These are phyloP conservation scores for Pecten maximus DNA, from an alignment of 2,888 invertebrate genomes.

Conservation along the genomic window DNA sequence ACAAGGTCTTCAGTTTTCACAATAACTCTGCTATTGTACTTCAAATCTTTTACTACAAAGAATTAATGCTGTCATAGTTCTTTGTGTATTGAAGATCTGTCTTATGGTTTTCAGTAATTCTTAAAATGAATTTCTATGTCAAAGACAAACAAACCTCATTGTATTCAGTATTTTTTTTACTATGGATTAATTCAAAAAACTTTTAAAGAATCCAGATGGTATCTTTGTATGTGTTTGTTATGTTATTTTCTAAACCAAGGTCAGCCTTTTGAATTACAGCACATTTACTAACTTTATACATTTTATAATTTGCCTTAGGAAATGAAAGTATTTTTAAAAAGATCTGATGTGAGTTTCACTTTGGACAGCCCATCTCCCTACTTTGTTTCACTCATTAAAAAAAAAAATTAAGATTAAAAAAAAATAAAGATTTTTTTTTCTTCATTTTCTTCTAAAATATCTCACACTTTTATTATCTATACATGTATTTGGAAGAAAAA, in stretches of 20 bases:
- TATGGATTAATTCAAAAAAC: background rate
- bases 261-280: background rate
- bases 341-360: background rate
- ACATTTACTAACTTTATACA: background rate
- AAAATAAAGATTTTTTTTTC: too few species aligned
- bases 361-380: background rate
- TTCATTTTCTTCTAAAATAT: background rate
- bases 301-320: too few species aligned
- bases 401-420: too few species aligned
- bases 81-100: background rate
- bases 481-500: too few species aligned
- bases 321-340: too few species aligned
- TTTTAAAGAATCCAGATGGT: background rate
- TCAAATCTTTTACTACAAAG: background rate
- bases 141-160: background rate
- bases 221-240: background rate
- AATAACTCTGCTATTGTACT: background rate
- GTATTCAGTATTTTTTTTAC: background rate
- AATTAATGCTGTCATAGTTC: background rate
- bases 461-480: background rate
- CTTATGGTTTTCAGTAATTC: background rate
- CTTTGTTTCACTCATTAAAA: too few species aligned
- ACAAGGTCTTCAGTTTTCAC: background rate
- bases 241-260: background rate
- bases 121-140: background rate